Evolutionary conservation across 1,140 invertebrate genomes (phyloP), one percentile per base, ranked within the genome.

Genomic region (Monomorium pharaonis): DNA sequence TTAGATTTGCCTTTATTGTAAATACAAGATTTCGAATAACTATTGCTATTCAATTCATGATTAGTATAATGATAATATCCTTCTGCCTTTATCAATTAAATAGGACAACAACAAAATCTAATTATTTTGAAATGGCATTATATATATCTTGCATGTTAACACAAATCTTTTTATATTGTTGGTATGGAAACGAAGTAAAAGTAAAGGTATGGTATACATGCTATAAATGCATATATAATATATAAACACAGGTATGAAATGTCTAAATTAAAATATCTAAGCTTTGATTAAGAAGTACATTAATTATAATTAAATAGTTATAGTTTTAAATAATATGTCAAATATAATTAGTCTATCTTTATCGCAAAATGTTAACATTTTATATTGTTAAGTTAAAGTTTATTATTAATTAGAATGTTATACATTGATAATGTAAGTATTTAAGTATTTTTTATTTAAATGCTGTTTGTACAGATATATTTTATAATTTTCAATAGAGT

Each of bases 171-270:
- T 88, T 96, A 0, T 96, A 96, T 83, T 96, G 95, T 89, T 96
- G 95, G 95, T 96, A 95, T 84, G 95, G 95, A 16, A 95, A 95
- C 88, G 95, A 96, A 90, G 92, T 96, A 1, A 96, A 88, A 24
- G 51, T 76, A 37, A 78, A 88, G 70, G 56, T 84, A 77, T 33
- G 16, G 3, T 63, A 62, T 3, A 62, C 0, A 62, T 10, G n/a
- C n/a, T 62, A 62, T 37, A 37, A 37, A 3, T 37, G 37, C 37
- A 37, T n/a, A 3, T 37, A 1, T 56, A 56, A 2, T 54, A 37
- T 37, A 3, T n/a, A 37, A 2, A 37, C 7, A 37, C 37, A 37
- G n/a, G n/a, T 37, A 7, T 7, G 4, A 37, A 37, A 37, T 37
- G 4, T 3, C 4, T 37, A 37, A 3, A 37, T n/a, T n/a, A 3